Conservation (phyloP, 2,113 vertebrate genomes). For the Lutjanus erythropterus region DNA sequence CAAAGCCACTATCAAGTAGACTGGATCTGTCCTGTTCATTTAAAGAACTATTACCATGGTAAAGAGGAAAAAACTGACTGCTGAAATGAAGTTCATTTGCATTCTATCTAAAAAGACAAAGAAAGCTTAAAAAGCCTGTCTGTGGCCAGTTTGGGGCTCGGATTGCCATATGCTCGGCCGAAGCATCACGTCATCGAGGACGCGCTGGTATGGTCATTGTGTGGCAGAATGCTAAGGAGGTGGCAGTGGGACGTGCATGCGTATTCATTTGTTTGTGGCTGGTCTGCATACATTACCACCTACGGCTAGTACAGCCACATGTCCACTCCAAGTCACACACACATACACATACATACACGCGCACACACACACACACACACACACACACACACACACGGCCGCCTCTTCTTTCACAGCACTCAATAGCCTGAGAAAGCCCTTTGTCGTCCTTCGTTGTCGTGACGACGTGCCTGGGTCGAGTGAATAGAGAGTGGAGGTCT, state of each 20-base stretch:
- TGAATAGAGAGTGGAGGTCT: constrained; percentile 78
- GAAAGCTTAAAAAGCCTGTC: constrained; percentile 33
- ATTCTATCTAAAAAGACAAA: constrained; percentile 53
- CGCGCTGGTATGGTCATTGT: constrained; percentile 72
- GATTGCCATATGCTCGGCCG: constrained; percentile 63
- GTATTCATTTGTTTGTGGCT: constrained; percentile 80
- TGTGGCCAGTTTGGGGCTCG: constrained; percentile 23
- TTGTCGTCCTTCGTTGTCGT: constrained; percentile 84
- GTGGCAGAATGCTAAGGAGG: constrained; percentile 70
- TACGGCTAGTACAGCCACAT: constrained; percentile 72
- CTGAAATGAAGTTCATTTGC: constrained; percentile 18
- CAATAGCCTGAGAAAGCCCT: constrained; percentile 82
- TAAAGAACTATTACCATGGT: not conserved
- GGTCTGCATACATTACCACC: constrained; percentile 84
- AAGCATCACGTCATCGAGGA: constrained; percentile 65
- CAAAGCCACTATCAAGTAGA: not conserved
- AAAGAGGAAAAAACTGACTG: not conserved
- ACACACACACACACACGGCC: constrained; percentile 61
- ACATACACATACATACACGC: constrained; percentile 41
- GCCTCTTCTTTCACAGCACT: constrained; percentile 79
- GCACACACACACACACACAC: constrained; percentile 52
- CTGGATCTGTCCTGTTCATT: constrained; percentile 6
- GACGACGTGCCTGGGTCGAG: constrained; percentile 76
- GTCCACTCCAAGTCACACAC: constrained; percentile 27
- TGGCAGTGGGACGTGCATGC: constrained; percentile 65